Base-by-base conservation (phyloP, 2,888 invertebrate genomes). In the Rhamphomyia laevipes region DNA sequence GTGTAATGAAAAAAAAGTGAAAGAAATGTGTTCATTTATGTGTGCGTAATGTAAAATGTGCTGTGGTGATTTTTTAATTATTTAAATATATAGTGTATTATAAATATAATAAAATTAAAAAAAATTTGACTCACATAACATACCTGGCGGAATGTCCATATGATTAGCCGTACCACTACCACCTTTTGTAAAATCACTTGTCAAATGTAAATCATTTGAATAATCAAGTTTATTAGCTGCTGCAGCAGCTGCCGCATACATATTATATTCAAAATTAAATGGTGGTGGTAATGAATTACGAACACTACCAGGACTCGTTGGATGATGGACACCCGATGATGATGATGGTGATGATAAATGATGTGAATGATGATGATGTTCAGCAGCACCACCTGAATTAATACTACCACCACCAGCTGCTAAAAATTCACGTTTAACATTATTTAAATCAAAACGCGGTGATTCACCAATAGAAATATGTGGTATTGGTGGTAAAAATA, bases 111-210 rank as follows among this genome's bases (percentile, higher is more conserved):
- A 7, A 7, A 27, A 27, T 27, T n/a, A 27, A 27, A 27, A 27
- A 27, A 27, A 9, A 21, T 21, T 27, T 27, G 23, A 27, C 23
- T 27, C 23, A 27, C 23, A 27, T 27, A 41, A 64, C 66, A 61
- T 67, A 71, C 71, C 70, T 65, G 67, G 61, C 41, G 71, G 71
- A 55, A 71, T 70, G 54, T 71, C 71, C 69, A 71, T 70, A 54
- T 71, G 71, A 48, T 70, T 70, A 9, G 23, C 10, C 1, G 42
- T 23, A 23, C 15, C 13, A 35, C n/a, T 30, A 45, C 64, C 67
- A 57, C 62, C 65, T 58, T 70, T 70, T 15, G 66, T 59, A 58
- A 65, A 70, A 51, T 70, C 70, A 54, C 61, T 66, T 45, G 64
- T 60, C 59, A 67, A 61, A 38, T 68, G 66, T 45, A 70, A 59